phyloP scores from a whole-genome alignment of 1,140 invertebrate genomes.

The Drosophila lini region DNA sequence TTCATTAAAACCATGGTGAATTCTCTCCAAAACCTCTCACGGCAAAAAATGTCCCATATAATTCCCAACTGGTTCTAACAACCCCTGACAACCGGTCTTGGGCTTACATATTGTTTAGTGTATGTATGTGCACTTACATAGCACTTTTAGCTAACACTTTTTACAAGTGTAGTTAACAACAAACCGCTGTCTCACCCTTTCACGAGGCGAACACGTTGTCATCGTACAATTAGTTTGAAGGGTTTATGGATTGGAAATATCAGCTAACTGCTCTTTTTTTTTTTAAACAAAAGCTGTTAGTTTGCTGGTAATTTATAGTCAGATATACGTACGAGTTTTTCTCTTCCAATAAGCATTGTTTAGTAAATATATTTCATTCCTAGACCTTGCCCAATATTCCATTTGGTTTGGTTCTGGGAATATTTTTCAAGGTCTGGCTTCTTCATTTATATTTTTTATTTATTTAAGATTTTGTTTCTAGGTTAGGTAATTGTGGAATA shows the following conservation, averaged over 20 bases:
- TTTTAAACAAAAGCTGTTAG: background rate
- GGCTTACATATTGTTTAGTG: too few species aligned
- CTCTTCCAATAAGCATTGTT: too few species aligned
- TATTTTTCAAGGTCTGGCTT: background rate
- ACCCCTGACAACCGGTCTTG: too few species aligned
- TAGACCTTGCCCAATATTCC: background rate
- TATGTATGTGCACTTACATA: too few species aligned
- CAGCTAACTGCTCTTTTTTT: background rate
- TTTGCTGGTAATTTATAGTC: slow-evolving; percentile 6
- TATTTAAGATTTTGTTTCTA: background rate
- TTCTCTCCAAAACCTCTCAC: too few species aligned
- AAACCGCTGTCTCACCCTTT: slow-evolving; percentile 4
- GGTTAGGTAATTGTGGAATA: background rate
- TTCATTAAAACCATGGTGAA: too few species aligned
- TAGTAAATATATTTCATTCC: background rate
- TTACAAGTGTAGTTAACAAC: slow-evolving; percentile 13
- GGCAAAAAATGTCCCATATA: too few species aligned
- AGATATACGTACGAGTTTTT: background rate
- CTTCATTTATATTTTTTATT: background rate
- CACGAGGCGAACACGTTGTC: slow-evolving; percentile 32
- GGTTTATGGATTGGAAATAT: slow-evolving; percentile 5
- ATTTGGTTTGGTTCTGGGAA: background rate
- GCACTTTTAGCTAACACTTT: too few species aligned
- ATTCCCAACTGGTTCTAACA: too few species aligned
- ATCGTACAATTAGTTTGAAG: slow-evolving; percentile 5